Evolutionary conservation across 2,888 invertebrate genomes (phyloP).

Genomic region (Drosophila subquinaria): DNA sequence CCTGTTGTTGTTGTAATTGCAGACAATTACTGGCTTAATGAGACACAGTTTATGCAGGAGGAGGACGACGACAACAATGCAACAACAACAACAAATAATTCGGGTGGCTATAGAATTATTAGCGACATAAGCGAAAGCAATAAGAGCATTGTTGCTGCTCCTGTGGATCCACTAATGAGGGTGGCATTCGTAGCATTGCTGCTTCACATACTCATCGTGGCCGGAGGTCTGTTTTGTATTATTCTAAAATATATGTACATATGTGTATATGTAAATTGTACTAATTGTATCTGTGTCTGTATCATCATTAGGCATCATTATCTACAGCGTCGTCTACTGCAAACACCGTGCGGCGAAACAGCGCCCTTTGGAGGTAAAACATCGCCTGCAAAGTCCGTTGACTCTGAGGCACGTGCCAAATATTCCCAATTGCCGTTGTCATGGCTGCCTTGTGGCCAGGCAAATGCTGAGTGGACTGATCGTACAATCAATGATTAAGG

Average conservation of each 20-base stretch:
- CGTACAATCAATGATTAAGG: slow-evolving; percentile 36
- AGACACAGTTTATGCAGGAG: slow-evolving; percentile 43
- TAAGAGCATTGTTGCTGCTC: not conserved
- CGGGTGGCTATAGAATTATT: slow-evolving; percentile 14
- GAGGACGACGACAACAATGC: slow-evolving; percentile 29
- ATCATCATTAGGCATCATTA: slow-evolving; percentile 45
- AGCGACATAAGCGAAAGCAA: slow-evolving; percentile 9
- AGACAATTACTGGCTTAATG: slow-evolving; percentile 42
- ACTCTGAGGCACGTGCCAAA: slow-evolving; percentile 51
- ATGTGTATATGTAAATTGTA: not conserved
- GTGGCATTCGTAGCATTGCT: slow-evolving; percentile 45
- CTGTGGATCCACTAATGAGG: slow-evolving; percentile 25
- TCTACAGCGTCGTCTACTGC: slow-evolving; percentile 52
- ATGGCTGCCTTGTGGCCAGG: slow-evolving; percentile 53
- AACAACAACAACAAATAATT: slow-evolving; percentile 26
- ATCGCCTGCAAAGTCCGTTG: slow-evolving; percentile 43
- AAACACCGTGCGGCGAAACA: slow-evolving; percentile 24
- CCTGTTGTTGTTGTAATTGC: slow-evolving; percentile 8
- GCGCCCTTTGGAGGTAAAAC: slow-evolving; percentile 1
- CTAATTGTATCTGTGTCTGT: slow-evolving; percentile 7
- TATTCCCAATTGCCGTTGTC: slow-evolving; percentile 50
- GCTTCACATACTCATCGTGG: slow-evolving; percentile 57
- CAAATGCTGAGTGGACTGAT: slow-evolving; percentile 58
- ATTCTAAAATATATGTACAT: not conserved
- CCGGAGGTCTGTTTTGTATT: slow-evolving; percentile 42